Base-by-base conservation (phyloP, 1,140 invertebrate species). In the Megalonaias nervosa region DNA sequence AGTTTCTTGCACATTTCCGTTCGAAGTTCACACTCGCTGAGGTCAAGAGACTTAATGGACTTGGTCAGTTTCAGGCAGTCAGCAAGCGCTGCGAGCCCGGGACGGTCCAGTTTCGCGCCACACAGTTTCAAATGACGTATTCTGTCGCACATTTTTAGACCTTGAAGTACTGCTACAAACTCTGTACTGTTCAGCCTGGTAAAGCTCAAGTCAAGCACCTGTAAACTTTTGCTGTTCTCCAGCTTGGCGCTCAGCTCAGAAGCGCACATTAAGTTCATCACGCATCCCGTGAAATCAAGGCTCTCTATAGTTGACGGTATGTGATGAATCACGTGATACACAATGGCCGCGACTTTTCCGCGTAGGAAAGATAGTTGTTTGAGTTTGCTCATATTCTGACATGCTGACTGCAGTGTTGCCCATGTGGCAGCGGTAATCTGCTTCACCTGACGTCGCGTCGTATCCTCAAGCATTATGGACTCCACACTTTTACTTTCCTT, bases 61-160 rank as follows among this genome's bases (percentile, higher is more conserved):
- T 74, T 79, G n/a, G 80, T 86, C 62, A 89, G 79, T 26, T 81
- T 82, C 6, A 89, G 75, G 55, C 83, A 86, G 67, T 89, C 85
- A 12, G 74, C 61, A 17, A 89, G 71, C n/a, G 83, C 81, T 1
- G 67, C 38, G 13, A 85, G 71, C 19, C 81, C 83, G 16, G 77
- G 65, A 48, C 85, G 61, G 64, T 88, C 87, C 23, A 88, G 70
- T 21, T 81, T 72, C 15, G 74, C 77, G 19, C 81, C 81, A 58
- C 81, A 71, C 0, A 88, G 71, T 64, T 77, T 80, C 31, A 88
- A 79, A 21, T 70, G 65, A 61, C 75, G 67, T 31, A 88, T 79
- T 5, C 82, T 75, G 15, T 74, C 72, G 59, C 82, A 82, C n/a
- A 84, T 73, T 64, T 86, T 84, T 74, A 87, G 77, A 19, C 85